Conservation (phyloP, 1,140 invertebrate genomes). For the Plodia interpunctella region DNA sequence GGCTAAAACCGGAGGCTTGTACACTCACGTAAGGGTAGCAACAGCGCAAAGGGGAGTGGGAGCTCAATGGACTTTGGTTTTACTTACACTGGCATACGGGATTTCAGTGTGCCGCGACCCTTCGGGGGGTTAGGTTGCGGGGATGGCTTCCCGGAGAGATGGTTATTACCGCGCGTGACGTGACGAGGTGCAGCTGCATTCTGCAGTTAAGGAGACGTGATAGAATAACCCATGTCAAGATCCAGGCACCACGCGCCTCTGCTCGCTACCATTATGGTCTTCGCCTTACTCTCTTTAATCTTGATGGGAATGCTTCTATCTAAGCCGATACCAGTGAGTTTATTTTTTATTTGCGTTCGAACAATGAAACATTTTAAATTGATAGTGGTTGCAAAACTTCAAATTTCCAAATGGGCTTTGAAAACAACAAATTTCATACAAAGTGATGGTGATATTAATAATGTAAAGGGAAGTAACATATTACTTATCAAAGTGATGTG, state of each 20-base stretch:
- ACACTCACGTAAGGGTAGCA: neutral
- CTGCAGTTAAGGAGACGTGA: constrained; percentile 26
- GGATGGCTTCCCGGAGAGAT: constrained; percentile 16
- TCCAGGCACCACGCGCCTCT: constrained; percentile 21
- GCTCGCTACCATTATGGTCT: constrained; percentile 47
- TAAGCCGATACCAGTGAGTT: constrained; percentile 43
- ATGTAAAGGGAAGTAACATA: no score
- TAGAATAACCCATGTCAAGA: constrained; percentile 39
- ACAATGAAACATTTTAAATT: no score
- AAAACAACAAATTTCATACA: no score
- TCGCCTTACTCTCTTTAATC: constrained; percentile 42
- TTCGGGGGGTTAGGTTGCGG: constrained; percentile 25
- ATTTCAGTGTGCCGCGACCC: constrained; percentile 28
- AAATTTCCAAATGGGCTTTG: no score
- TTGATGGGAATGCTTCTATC: constrained; percentile 36
- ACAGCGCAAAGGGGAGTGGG: neutral
- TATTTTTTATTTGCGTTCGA: neutral
- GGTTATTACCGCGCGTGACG: constrained; percentile 9
- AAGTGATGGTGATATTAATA: no score
- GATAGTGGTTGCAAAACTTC: no score
- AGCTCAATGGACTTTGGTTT: neutral
- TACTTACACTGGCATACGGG: neutral
- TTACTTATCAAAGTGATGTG: no score
- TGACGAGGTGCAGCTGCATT: constrained; percentile 35
- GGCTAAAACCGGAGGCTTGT: neutral